Conservation (phyloP, 2,888 invertebrate genomes). For the Drosophila hawaiiensis region DNA sequence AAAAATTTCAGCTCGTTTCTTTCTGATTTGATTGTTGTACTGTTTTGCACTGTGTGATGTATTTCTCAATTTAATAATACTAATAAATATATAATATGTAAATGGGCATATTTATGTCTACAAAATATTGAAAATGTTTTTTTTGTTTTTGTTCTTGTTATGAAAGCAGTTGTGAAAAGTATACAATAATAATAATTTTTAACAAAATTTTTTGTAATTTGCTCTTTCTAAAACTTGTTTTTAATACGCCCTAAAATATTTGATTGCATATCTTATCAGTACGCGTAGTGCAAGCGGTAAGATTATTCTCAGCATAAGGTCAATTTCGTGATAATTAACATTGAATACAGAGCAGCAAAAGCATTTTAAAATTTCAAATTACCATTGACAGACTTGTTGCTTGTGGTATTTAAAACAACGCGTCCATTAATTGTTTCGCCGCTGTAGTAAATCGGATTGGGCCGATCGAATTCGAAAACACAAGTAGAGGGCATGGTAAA, state of each 20-base stretch:
- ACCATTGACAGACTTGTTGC: conserved; percentile 64
- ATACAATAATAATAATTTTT: background rate
- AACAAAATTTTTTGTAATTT: background rate
- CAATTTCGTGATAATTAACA: conserved; percentile 87
- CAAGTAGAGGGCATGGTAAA: conserved; percentile 60
- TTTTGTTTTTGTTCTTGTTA: background rate
- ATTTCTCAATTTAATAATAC: background rate
- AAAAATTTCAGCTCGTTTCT: background rate
- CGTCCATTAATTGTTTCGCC: conserved; percentile 76
- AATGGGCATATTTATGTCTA: background rate
- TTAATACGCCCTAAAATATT: background rate
- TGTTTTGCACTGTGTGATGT: background rate
- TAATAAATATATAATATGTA: background rate
- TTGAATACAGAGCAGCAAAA: background rate
- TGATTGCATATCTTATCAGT: conserved; percentile 5
- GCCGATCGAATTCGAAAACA: conserved; percentile 70
- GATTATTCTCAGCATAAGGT: conserved; percentile 1
- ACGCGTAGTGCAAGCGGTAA: background rate
- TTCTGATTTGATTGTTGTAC: background rate
- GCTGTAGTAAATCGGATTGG: conserved; percentile 69
- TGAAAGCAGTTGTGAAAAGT: background rate
- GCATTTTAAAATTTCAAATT: background rate
- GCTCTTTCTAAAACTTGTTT: background rate
- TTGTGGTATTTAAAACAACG: conserved; percentile 56
- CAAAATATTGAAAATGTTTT: background rate